These are phyloP conservation scores for Perognathus longimembris DNA, from an alignment of 2,113 vertebrate species.

Conservation along the genomic window DNA sequence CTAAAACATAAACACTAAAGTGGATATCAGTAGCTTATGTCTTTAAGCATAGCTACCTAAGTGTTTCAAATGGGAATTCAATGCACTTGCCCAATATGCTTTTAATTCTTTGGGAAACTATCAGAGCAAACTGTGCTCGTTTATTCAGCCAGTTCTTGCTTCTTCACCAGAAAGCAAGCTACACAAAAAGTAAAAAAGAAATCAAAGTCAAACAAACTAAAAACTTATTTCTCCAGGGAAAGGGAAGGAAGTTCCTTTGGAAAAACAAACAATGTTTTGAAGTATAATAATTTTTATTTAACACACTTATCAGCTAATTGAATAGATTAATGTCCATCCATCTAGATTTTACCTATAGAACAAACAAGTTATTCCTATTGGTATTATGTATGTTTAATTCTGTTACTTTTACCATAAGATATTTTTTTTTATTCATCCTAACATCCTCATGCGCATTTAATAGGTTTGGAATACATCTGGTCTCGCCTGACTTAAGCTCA, in stretches of 20 bases:
- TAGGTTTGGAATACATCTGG: background rate
- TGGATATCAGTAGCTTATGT: no score
- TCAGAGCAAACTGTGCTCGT: slow-evolving; percentile 23
- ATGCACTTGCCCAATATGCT: background rate
- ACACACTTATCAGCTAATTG: background rate
- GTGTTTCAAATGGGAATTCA: no score
- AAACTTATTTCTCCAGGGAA: background rate
- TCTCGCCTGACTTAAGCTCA: background rate
- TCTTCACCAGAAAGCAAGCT: background rate
- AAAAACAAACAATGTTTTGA: background rate
- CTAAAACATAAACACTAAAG: background rate
- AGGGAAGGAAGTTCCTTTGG: fast-evolving
- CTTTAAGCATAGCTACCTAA: no score
- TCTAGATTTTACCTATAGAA: background rate
- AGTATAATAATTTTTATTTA: background rate
- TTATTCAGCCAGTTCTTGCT: background rate
- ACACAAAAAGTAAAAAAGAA: background rate
- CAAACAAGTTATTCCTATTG: background rate
- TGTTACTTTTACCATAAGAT: background rate
- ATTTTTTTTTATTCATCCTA: background rate
- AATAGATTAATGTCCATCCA: background rate
- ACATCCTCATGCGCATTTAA: background rate
- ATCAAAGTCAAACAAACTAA: background rate
- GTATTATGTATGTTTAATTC: background rate
- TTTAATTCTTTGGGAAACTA: background rate